phyloP scores from a whole-genome alignment of 2,888 invertebrate species.

The Lomographa bimaculata region DNA sequence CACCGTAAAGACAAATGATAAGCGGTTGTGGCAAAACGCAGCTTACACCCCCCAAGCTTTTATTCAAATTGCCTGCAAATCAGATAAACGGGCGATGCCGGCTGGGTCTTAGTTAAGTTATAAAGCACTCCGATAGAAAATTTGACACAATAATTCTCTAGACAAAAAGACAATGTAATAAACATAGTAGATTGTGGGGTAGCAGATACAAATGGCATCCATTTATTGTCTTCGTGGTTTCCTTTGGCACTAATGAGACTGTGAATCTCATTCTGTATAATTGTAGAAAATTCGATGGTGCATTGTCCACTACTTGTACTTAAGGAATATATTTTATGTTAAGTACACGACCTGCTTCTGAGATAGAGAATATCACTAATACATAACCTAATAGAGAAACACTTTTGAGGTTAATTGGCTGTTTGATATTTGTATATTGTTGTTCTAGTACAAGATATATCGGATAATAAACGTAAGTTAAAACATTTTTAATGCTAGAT shows the following conservation, averaged over 20 bases:
- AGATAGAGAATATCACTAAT: too few species aligned
- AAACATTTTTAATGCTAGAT: too few species aligned
- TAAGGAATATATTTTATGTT: neutral
- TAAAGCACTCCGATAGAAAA: constrained; percentile 34
- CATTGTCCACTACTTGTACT: neutral
- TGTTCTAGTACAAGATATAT: too few species aligned
- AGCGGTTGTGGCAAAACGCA: constrained; percentile 33
- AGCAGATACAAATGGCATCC: constrained; percentile 49
- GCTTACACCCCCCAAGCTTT: constrained; percentile 40
- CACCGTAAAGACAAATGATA: constrained; percentile 42
- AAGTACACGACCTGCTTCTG: too few species aligned
- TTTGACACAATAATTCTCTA: constrained; percentile 40
- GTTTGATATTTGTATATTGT: too few species aligned
- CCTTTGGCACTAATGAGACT: constrained; percentile 52
- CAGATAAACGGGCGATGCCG: constrained; percentile 38
- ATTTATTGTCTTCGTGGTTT: constrained; percentile 52
- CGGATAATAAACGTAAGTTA: too few species aligned
- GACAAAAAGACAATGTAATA: constrained; percentile 42
- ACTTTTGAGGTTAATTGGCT: too few species aligned
- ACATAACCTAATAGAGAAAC: too few species aligned
- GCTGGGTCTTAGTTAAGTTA: constrained; percentile 32
- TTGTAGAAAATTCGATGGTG: constrained; percentile 41
- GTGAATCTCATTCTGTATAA: constrained; percentile 47
- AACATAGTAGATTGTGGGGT: constrained; percentile 48
- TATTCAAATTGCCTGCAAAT: constrained; percentile 40